Base-by-base conservation (phyloP, 2,888 invertebrate genomes). In the Phoenoteleia sp. region DNA sequence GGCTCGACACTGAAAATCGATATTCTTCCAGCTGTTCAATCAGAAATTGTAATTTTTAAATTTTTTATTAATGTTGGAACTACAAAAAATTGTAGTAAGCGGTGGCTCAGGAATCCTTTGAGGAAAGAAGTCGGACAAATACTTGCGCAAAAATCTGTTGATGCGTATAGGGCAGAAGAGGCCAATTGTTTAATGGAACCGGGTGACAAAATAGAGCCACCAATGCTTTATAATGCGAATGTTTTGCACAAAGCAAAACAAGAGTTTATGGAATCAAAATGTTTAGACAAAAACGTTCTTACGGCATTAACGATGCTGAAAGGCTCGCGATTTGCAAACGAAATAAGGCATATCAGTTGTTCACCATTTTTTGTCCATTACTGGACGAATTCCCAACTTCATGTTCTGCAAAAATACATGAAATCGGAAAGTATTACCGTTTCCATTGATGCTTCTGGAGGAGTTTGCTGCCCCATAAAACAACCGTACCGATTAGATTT, bases 371-470 rank as follows among this genome's bases (percentile, higher is more conserved):
- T 47, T 7, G 60, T 72, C 4, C 60, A 72, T 21, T 72, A 72
- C 23, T 60, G 47, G 47, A 47, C 72, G 0, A 47, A 72, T 17
- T 2, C 11, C 1, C 72, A 72, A 19, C 0, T 72, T 2, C 72
- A 72, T 49, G 13, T 72, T 21, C n/a, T 49, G 4, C 58, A 60
- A 17, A 47, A 72, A 36, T 60, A 47, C 23, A n/a, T n/a, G n/a
- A n/a, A n/a, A n/a, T n/a, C n/a, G n/a, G n/a, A n/a, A n/a, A n/a
- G n/a, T 21, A 15, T 74, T 7, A 45, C 72, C 0, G 13, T 89
- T 0, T 60, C 19, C 1, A 81, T 89, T 11, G 87, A 89, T 71
- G 85, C 87, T 11, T 84, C 84, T 15, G 88, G 87, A 4, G 74
- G 82, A 25, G 36, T 85, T 3, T 79, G 87, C 1, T 25, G 19